These are phyloP conservation scores for Cynaeus angustus DNA, from an alignment of 2,888 invertebrate species.

Conservation along the genomic window DNA sequence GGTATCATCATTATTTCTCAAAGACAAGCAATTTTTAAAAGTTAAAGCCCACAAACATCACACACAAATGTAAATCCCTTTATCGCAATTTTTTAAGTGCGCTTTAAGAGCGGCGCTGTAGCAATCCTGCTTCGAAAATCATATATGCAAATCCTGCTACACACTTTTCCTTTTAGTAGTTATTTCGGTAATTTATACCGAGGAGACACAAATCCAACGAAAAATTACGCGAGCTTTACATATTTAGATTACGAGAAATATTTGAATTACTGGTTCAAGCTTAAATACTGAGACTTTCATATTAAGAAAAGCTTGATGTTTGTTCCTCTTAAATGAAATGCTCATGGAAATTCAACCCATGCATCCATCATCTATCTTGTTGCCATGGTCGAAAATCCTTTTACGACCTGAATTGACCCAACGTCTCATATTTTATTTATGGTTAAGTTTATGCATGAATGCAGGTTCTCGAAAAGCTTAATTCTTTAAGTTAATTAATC, in stretches of 20 bases:
- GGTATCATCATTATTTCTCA: conserved; percentile 31
- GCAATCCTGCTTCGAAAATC: conserved; percentile 36
- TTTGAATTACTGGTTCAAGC: conserved; percentile 30
- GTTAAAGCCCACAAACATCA: conserved; percentile 18
- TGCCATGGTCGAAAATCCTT: conserved; percentile 6
- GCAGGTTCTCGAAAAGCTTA: conserved; percentile 9
- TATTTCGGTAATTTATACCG: conserved; percentile 59
- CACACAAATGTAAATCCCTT: conserved; percentile 36
- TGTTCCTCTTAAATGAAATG: neutral
- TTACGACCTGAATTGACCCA: neutral
- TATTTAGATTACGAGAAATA: conserved; percentile 15
- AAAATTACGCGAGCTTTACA: conserved; percentile 40
- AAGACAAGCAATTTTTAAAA: conserved; percentile 42
- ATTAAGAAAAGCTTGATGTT: no score
- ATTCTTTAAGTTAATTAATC: conserved; percentile 24
- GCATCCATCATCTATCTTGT: neutral
- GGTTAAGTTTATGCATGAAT: conserved; percentile 7
- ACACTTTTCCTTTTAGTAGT: conserved; percentile 61
- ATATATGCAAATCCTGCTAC: conserved; percentile 53
- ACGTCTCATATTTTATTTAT: conserved; percentile 8
- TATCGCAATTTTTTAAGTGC: conserved; percentile 49
- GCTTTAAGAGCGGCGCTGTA: conserved; percentile 35
- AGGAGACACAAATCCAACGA: conserved; percentile 54
- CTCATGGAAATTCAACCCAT: neutral
- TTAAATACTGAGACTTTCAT: no score